A percentile compares a stretch with the other conserved stretches of the same genome.
These are phyloP conservation scores for Botia almorhae DNA, from an alignment of 2,797 vertebrate genomes.

Conservation along the genomic window DNA sequence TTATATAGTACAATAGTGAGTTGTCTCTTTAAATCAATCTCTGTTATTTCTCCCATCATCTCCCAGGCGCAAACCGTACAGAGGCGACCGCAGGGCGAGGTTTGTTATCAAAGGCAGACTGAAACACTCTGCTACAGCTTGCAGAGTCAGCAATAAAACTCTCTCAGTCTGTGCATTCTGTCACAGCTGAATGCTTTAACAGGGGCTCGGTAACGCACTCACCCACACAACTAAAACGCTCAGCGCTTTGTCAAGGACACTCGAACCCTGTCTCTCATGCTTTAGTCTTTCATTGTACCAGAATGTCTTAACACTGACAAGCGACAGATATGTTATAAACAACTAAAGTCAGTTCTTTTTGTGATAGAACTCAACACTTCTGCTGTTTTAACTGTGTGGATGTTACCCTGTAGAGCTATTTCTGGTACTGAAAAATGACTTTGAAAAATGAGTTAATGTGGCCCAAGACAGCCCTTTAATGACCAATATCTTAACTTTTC, in stretches of 20 bases:
- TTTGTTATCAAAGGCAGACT: slow-evolving; percentile 67
- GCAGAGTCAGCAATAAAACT: slow-evolving; percentile 60
- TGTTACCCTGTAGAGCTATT: too few species aligned
- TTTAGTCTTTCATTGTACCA: slow-evolving; percentile 31
- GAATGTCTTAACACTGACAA: slow-evolving; percentile 59
- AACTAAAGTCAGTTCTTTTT: neutral
- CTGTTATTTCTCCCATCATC: slow-evolving; percentile 46
- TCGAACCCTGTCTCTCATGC: slow-evolving; percentile 33
- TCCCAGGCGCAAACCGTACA: slow-evolving; percentile 46
- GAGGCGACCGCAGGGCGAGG: slow-evolving; percentile 61
- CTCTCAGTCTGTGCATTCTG: slow-evolving; percentile 56
- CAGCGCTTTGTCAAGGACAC: slow-evolving; percentile 64
- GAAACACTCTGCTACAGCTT: slow-evolving; percentile 43
- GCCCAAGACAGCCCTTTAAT: too few species aligned
- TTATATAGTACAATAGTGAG: slow-evolving; percentile 14
- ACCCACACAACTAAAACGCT: slow-evolving; percentile 58
- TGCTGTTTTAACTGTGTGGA: too few species aligned
- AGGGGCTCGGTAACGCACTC: slow-evolving; percentile 61
- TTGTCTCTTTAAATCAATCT: slow-evolving; percentile 60
- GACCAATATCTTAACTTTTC: too few species aligned
- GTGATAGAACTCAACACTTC: neutral
- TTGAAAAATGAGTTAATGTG: too few species aligned
- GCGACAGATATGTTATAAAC: slow-evolving; percentile 18
- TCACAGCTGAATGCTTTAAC: slow-evolving; percentile 63
- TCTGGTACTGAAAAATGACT: too few species aligned